A percentile compares a stretch with the other conserved stretches of the same genome.
These are phyloP conservation scores for Brachyptera risi DNA, from an alignment of 2,888 invertebrate genomes.

Conservation along the genomic window DNA sequence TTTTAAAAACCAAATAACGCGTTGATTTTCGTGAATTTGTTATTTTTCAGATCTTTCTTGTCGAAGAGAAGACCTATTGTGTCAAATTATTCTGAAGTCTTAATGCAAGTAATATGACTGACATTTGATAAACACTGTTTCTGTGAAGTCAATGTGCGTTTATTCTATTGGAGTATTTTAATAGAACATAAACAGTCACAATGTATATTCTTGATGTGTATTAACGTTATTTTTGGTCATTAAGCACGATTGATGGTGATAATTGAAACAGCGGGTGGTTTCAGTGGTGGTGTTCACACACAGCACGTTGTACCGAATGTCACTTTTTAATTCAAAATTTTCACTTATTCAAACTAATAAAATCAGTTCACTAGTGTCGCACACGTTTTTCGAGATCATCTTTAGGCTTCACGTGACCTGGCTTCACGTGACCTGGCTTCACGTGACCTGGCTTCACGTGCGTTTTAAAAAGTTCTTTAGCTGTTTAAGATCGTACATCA, in stretches of 20 bases:
- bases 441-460: background rate
- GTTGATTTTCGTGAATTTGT: background rate
- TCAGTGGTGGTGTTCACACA: background rate
- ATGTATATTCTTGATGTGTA: background rate
- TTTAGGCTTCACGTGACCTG: too few relatives aligned
- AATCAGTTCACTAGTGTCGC: slow-evolving; percentile 11
- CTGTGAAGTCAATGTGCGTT: too few relatives aligned
- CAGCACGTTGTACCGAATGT: background rate
- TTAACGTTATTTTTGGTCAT: background rate
- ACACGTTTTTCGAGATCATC: background rate
- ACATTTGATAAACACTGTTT: background rate
- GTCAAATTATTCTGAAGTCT: background rate
- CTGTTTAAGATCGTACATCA: background rate
- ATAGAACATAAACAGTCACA: background rate
- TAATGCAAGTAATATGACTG: background rate
- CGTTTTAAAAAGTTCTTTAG: background rate
- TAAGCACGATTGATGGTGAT: background rate
- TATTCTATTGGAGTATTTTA: background rate
- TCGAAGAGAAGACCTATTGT: background rate
- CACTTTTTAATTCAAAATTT: background rate
- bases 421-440: background rate
- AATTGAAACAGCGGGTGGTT: background rate
- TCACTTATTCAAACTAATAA: background rate
- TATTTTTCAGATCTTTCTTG: background rate
- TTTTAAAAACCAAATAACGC: background rate